phyloP scores from a whole-genome alignment of 2,113 vertebrate genomes.

The Tyto alba region DNA sequence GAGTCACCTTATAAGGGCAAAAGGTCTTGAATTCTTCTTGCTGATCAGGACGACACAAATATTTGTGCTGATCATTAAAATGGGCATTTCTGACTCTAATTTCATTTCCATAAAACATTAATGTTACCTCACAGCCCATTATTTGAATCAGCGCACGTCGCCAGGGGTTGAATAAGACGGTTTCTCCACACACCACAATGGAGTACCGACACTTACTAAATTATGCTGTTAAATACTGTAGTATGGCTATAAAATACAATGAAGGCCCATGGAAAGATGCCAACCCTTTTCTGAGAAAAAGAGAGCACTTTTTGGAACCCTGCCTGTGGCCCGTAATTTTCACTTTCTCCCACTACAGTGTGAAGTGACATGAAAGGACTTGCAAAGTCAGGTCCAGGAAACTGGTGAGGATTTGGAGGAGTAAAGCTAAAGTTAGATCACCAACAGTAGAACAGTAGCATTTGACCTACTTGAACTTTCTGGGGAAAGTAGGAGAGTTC shows the following conservation, averaged over 20 bases:
- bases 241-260: constrained; percentile 63
- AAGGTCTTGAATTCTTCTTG: neutral
- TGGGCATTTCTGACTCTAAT: constrained; percentile 3
- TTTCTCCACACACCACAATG: neutral
- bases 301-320: constrained; percentile 45
- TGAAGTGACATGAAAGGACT: constrained; percentile 62
- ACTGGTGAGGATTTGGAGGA: constrained; percentile 1
- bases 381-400: constrained; percentile 54
- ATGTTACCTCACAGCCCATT: neutral
- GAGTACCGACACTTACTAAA: constrained; percentile 65
- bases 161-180: constrained; percentile 50
- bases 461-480: neutral
- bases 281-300: constrained; percentile 52
- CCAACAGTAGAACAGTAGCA: neutral
- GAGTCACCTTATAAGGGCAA: neutral
- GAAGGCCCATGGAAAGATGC: constrained; percentile 53
- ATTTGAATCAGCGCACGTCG: neutral
- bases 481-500: neutral
- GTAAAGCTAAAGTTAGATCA: constrained; percentile 5
- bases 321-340: constrained; percentile 63
- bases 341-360: constrained; percentile 37
- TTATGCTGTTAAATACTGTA: constrained; percentile 69
- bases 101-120: constrained; percentile 53
- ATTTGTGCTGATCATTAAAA: constrained; percentile 17
- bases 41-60: neutral